Conservation (phyloP, 2,113 vertebrate species). For the Pardalotus punctatus region DNA sequence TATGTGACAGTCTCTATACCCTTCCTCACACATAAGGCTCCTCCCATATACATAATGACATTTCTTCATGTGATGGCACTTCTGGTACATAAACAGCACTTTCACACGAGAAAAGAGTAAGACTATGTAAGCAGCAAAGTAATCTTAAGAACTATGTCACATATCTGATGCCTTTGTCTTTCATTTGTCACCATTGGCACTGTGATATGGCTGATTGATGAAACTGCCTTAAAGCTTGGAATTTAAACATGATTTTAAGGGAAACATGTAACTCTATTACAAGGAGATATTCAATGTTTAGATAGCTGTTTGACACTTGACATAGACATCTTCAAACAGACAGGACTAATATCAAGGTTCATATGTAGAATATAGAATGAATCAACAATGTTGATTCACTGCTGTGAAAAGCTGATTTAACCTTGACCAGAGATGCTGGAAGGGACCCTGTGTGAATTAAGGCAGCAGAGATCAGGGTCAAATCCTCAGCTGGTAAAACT, state of each 20-base stretch:
- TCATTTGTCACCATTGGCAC: not conserved
- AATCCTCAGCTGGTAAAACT: slow-evolving; percentile 30
- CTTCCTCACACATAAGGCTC: not conserved
- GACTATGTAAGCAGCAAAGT: not conserved
- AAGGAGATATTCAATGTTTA: slow-evolving; percentile 5
- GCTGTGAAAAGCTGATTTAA: slow-evolving; percentile 49
- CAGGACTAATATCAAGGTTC: not conserved
- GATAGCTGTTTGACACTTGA: slow-evolving; percentile 18
- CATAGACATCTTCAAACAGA: not conserved
- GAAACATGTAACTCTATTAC: not conserved
- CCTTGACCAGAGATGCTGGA: slow-evolving; percentile 20
- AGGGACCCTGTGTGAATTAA: slow-evolving; percentile 16
- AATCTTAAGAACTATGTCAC: not conserved
- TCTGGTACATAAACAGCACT: not conserved
- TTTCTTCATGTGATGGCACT: not conserved
- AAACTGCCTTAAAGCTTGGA: not conserved
- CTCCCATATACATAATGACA: not conserved
- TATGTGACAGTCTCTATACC: not conserved
- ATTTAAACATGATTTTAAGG: not conserved
- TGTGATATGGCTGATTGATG: not conserved
- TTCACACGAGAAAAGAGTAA: not conserved
- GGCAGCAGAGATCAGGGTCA: slow-evolving; percentile 1
- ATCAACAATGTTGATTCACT: not conserved
- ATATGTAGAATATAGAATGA: not conserved
- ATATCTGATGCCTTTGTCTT: not conserved